Base-by-base conservation (phyloP, 2,797 vertebrate species). In the Pipistrellus pipistrellus region DNA sequence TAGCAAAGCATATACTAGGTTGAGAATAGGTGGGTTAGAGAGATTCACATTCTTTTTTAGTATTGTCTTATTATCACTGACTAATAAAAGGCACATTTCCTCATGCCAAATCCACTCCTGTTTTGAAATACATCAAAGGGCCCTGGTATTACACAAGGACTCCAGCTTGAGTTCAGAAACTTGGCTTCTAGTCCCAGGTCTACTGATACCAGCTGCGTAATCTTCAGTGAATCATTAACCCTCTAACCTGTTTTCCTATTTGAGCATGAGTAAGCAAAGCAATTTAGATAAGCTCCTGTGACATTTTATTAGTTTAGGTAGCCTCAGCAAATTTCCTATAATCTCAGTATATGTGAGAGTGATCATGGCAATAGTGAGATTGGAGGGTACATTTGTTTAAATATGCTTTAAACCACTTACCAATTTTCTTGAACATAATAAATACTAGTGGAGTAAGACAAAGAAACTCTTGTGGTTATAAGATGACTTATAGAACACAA, bases 401-500 rank as follows among this genome's bases (percentile, higher is more conserved):
- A 85, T 87, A 51, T 90, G 83, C 91, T 62, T 12, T 38, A 84
- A 86, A 78, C 32, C 32, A 66, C 23, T 92, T 81, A 59, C 32
- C 51, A 46, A 11, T 85, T 95, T 85, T 83, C 82, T 81, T 82
- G 35, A 88, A 44, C 13, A 32, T 10, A 87, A 44, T 71, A 81
- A 90, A 71, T 32, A 46, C 4, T 18, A 89, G 5, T 85, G 10
- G 84, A 92, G 41, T 80, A 68, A 93, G 41, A 30, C 44, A 89
- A 95, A 88, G 8, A 93, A 87, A 90, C 11, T 88, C 76, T 53
- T 41, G 9, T 69, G 35, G 10, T 30, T 41, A 32, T 85, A 72
- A 87, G 41, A 25, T 46, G 18, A 27, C 95, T 81, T 83, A 53
- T 62, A 68, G 53, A 75, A 93, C 81, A 57, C 69, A 94, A 48